Percentiles rank a stretch among this genome's conserved stretches.
Conservation (phyloP, 2,797 vertebrate species). For the Arremon brunneinucha region DNA sequence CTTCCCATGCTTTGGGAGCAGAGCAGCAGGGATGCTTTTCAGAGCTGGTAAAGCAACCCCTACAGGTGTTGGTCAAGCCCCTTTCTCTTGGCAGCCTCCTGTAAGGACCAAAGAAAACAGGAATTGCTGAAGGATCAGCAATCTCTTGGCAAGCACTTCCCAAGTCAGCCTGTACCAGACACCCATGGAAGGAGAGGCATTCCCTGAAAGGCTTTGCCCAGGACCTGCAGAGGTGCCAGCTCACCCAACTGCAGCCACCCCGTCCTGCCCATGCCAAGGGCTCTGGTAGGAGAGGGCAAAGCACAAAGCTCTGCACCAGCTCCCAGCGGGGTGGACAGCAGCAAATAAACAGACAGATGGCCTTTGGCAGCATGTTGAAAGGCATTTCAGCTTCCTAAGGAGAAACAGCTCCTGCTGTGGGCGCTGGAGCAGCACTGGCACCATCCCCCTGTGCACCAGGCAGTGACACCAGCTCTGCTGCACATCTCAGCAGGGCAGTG, state of each 20-base stretch:
- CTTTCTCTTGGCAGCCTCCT: neutral
- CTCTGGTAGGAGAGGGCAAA: neutral
- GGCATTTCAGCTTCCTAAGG: neutral
- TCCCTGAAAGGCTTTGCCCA: neutral
- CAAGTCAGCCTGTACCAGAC: neutral
- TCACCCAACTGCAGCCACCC: neutral
- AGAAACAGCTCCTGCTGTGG: neutral
- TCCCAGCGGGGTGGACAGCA: neutral
- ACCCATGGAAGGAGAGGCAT: neutral
- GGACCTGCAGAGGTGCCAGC: neutral
- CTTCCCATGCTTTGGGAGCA: neutral
- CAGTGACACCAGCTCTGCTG: neutral
- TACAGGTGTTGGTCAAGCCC: neutral
- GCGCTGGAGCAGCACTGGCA: neutral
- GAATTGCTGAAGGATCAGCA: neutral
- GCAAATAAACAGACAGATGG: neutral
- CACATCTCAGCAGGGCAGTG: neutral
- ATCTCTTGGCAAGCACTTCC: neutral
- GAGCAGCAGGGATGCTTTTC: neutral
- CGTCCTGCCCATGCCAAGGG: neutral
- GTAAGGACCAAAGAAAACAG: neutral
- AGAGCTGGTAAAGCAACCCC: neutral
- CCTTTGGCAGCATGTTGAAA: neutral
- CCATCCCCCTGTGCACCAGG: neutral
- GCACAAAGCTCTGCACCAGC: neutral